phyloP scores from a whole-genome alignment of 2,797 vertebrate genomes.

The Ctenopoma multispine region DNA sequence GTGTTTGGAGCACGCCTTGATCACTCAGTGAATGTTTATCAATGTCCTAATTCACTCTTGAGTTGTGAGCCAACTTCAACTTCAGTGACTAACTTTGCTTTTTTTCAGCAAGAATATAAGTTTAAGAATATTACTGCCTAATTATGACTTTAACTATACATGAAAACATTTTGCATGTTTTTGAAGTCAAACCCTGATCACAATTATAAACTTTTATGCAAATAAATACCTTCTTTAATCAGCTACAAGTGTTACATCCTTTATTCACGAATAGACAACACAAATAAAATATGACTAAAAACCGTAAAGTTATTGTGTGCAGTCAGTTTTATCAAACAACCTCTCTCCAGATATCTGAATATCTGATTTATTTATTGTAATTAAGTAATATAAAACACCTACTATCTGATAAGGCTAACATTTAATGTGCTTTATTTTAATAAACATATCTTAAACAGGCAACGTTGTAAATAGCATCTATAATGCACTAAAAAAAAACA shows the following conservation, averaged over 20 bases:
- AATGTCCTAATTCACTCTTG: slow-evolving; percentile 44
- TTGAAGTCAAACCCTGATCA: too few species aligned
- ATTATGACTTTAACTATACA: too few species aligned
- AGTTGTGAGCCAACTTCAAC: not conserved
- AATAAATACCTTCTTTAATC: slow-evolving; percentile 3
- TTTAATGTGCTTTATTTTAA: not conserved
- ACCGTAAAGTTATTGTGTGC: not conserved
- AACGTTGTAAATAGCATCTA: not conserved
- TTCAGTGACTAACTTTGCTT: slow-evolving; percentile 1
- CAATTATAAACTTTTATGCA: not conserved
- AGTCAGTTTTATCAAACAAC: not conserved
- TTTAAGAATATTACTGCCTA: too few species aligned
- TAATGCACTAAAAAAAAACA: not conserved
- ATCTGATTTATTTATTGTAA: not conserved
- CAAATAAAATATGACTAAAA: not conserved
- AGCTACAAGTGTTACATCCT: not conserved
- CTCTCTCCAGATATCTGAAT: not conserved
- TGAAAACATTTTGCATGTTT: slow-evolving; percentile 2
- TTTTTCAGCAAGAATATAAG: not conserved
- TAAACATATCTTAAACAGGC: not conserved
- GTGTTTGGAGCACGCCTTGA: slow-evolving; percentile 58
- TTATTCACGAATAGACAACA: not conserved
- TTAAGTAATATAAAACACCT: slow-evolving; percentile 3
- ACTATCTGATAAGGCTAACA: not conserved
- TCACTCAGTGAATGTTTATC: slow-evolving; percentile 53